These are phyloP conservation scores for Gopherus evgoodei DNA, from an alignment of 2,113 vertebrate genomes.

Conservation along the genomic window DNA sequence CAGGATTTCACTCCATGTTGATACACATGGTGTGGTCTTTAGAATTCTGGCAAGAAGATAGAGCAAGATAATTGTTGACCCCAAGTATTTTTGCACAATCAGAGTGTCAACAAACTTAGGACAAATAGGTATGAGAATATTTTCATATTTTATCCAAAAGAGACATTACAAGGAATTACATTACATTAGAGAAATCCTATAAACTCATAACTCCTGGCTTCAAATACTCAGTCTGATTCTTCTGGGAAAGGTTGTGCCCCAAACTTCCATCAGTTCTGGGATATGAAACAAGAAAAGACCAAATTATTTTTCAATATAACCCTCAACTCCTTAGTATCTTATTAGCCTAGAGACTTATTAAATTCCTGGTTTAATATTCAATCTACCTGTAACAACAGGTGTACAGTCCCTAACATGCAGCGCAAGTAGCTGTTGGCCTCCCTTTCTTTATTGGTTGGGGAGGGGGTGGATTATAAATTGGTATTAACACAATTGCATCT, in stretches of 20 bases:
- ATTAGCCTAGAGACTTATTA: neutral
- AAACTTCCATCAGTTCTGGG: neutral
- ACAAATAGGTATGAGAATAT: neutral
- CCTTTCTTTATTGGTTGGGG: neutral
- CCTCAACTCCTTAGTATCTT: neutral
- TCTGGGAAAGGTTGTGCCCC: too few species aligned
- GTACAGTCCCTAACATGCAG: neutral
- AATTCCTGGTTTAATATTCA: neutral
- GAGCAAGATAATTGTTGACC: neutral
- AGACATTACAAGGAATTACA: neutral
- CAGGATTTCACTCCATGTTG: neutral
- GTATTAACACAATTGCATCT: neutral
- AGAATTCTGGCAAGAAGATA: neutral
- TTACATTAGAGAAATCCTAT: neutral
- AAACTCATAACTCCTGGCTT: neutral
- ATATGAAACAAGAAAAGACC: neutral
- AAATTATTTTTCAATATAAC: neutral
- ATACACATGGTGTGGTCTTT: neutral
- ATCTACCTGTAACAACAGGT: neutral
- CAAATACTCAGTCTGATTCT: neutral
- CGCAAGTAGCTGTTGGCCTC: neutral
- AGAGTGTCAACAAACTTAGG: neutral
- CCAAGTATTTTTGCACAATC: neutral
- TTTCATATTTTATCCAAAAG: neutral
- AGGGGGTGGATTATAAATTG: neutral